Evolutionary conservation across 2,113 vertebrate species (phyloP), one percentile per base, ranked within the genome.

Genomic region (Lamprotornis superbus): DNA sequence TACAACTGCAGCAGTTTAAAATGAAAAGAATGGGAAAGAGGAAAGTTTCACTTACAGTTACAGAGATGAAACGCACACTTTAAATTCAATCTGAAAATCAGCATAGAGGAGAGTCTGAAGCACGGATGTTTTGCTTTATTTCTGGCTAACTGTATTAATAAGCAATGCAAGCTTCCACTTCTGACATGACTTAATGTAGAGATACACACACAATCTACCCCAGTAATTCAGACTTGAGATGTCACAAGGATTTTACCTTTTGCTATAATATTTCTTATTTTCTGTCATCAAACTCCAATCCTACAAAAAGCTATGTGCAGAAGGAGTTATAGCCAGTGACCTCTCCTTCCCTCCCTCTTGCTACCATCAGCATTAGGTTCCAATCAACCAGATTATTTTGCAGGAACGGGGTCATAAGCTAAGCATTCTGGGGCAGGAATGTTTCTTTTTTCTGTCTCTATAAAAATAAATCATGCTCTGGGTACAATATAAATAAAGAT

Each of bases 401-500:
- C 94, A 92, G 88, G 42, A 96, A 93, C 64, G 64, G 73, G 94
- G 93, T 91, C 93, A 95, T 90, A 95, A 94, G 75, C 82, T 90
- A 95, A 94, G 83, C 93, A 92, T 96, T 97, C 94, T 95, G n/a
- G 79, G 79, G 92, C 76, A 96, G 69, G 85, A 96, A 91, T 86
- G 90, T 92, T 95, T 96, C 95, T 95, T 94, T 96, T 89, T 79
- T 90, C 87, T 81, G 68, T 68, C 85, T 88, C 79, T 81, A 88
- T 90, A 94, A 95, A 95, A 96, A 95, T 86, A 96, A 92, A 94
- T 91, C 87, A 93, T 50, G 56, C 56, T 90, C 60, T 70, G 60
- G 50, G 55, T 93, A 95, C 90, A 83, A 91, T 67, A 88, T 88
- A 96, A 96, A 96, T 93, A 96, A 95, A 94, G 89, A 93, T 81